phyloP scores from a whole-genome alignment of 2,888 invertebrate species.

The Amblyjoppa fuscipennis region DNA sequence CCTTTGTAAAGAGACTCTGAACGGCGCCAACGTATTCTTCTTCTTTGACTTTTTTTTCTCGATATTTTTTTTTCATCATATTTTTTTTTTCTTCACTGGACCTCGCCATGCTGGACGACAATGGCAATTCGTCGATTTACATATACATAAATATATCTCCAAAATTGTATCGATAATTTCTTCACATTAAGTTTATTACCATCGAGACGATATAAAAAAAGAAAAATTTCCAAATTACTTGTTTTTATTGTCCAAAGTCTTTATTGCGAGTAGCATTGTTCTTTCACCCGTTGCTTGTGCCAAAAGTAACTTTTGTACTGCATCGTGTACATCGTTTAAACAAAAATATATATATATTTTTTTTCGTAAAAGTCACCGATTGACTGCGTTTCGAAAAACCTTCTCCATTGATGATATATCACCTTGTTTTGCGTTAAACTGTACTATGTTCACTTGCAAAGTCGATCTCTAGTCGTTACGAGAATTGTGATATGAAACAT shows the following conservation, averaged over 20 bases:
- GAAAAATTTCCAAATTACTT: constrained; percentile 46
- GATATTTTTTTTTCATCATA: constrained; percentile 25
- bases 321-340: constrained; percentile 61
- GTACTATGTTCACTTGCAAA: constrained; percentile 12
- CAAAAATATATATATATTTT: constrained; percentile 48
- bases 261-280: constrained; percentile 51
- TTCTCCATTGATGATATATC: constrained; percentile 4
- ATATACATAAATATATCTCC: constrained; percentile 2
- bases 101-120: constrained; percentile 50
- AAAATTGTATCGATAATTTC: constrained; percentile 54
- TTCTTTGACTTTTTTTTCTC: constrained; percentile 6
- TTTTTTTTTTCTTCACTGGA: constrained; percentile 37
- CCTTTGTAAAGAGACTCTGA: neutral
- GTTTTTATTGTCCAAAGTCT: constrained; percentile 62
- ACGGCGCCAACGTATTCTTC: constrained; percentile 29
- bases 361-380: constrained; percentile 44
- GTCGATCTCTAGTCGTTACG: constrained; percentile 24
- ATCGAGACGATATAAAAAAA: constrained; percentile 43
- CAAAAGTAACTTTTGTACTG: constrained; percentile 63
- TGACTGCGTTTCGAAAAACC: constrained; percentile 17
- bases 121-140: constrained; percentile 49
- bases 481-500: constrained; percentile 16
- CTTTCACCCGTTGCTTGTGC: constrained; percentile 51
- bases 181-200: constrained; percentile 42
- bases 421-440: neutral